phyloP scores from a whole-genome alignment of 2,113 vertebrate genomes.

The Heliornis fulica region DNA sequence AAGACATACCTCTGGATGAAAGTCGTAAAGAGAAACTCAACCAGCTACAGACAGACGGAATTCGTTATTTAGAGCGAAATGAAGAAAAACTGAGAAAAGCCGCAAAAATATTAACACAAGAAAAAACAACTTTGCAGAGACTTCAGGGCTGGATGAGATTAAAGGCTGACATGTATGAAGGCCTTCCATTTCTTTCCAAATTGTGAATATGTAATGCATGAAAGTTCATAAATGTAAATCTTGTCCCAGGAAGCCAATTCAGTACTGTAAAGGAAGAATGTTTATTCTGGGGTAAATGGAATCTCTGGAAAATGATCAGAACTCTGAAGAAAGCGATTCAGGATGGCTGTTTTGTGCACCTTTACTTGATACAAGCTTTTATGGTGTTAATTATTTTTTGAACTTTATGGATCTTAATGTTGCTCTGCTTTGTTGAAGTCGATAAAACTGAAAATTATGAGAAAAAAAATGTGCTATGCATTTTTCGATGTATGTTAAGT shows the following conservation, averaged over 20 bases:
- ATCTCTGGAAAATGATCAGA: neutral
- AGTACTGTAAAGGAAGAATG: neutral
- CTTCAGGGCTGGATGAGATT: slow-evolving; percentile 85
- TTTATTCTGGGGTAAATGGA: neutral
- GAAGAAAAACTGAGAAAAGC: slow-evolving; percentile 89
- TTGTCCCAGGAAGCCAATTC: neutral
- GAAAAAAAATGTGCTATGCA: neutral
- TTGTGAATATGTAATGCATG: slow-evolving; percentile 68
- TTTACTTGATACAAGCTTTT: slow-evolving; percentile 34
- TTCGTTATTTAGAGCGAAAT: slow-evolving; percentile 89
- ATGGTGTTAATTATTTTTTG: slow-evolving; percentile 49
- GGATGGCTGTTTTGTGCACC: neutral
- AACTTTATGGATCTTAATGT: slow-evolving; percentile 33
- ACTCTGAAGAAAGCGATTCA: neutral
- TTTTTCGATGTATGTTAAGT: slow-evolving; percentile 42
- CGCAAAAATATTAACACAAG: slow-evolving; percentile 80
- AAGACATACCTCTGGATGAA: slow-evolving; percentile 92
- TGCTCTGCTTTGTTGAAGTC: slow-evolving; percentile 28
- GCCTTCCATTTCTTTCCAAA: slow-evolving; percentile 80
- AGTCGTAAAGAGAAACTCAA: slow-evolving; percentile 90
- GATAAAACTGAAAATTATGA: slow-evolving; percentile 39
- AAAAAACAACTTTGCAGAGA: slow-evolving; percentile 84
- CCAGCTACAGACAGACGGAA: slow-evolving; percentile 84
- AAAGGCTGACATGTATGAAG: slow-evolving; percentile 86
- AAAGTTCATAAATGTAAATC: slow-evolving; percentile 2